phyloP scores from a whole-genome alignment of 2,888 invertebrate genomes.

The Orgyia antiqua region DNA sequence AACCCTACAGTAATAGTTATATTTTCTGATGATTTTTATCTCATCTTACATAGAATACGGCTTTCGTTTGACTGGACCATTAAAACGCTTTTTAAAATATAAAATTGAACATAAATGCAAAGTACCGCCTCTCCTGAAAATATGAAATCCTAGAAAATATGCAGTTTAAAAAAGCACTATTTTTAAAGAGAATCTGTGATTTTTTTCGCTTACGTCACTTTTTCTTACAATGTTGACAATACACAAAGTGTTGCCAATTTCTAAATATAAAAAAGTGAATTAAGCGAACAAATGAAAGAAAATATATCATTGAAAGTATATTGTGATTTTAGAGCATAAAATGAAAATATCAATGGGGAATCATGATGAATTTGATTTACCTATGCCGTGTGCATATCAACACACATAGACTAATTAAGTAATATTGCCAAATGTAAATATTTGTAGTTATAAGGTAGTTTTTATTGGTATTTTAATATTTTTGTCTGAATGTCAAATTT shows the following conservation, averaged over 20 bases:
- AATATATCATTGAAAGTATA: slow-evolving; percentile 53
- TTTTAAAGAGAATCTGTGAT: slow-evolving; percentile 22
- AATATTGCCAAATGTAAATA: slow-evolving; percentile 75
- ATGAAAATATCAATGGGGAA: slow-evolving; percentile 56
- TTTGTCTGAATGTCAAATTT: slow-evolving; percentile 49
- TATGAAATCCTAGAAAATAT: too few relatives aligned
- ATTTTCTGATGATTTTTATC: too few relatives aligned
- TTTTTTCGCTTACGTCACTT: slow-evolving; percentile 17
- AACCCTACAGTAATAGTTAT: too few relatives aligned
- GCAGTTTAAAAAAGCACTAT: slow-evolving; percentile 14
- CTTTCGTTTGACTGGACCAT: too few relatives aligned
- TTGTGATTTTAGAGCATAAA: slow-evolving; percentile 58
- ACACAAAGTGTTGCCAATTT: neutral
- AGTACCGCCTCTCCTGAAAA: slow-evolving; percentile 1
- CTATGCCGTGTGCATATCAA: slow-evolving; percentile 69
- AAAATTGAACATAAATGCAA: too few relatives aligned
- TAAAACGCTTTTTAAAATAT: too few relatives aligned
- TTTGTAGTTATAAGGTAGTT: slow-evolving; percentile 21
- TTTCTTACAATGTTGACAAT: slow-evolving; percentile 2
- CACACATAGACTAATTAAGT: slow-evolving; percentile 66
- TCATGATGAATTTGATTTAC: slow-evolving; percentile 48
- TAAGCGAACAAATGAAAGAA: slow-evolving; percentile 19
- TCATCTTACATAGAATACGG: too few relatives aligned
- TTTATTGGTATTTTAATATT: slow-evolving; percentile 30
- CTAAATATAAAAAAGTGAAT: slow-evolving; percentile 8